phyloP scores from a whole-genome alignment of 2,797 vertebrate species.

The Clarias platycephalus region DNA sequence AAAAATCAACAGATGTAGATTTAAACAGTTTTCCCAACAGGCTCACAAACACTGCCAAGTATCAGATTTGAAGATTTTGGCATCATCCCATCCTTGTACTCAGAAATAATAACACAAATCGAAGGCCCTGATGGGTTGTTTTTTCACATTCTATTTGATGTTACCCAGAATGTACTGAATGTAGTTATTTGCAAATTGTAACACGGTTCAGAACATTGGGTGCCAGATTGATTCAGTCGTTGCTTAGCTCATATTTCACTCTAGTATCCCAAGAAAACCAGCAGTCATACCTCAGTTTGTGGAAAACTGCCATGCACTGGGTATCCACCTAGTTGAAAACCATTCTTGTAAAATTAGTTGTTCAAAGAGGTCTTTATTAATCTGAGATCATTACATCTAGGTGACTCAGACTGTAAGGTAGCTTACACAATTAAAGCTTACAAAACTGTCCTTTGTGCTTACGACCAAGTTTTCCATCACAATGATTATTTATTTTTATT shows the following conservation, averaged over 20 bases:
- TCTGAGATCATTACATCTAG: slow-evolving; percentile 10
- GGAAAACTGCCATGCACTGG: slow-evolving; percentile 1
- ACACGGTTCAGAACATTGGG: slow-evolving; percentile 10
- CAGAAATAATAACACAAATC: slow-evolving; percentile 11
- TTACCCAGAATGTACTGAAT: slow-evolving; percentile 30
- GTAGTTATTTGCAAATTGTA: slow-evolving; percentile 13
- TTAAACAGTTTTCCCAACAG: slow-evolving; percentile 5
- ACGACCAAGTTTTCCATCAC: slow-evolving; percentile 29
- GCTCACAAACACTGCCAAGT: slow-evolving; percentile 38
- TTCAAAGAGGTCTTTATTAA: slow-evolving; percentile 12
- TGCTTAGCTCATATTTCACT: slow-evolving; percentile 1
- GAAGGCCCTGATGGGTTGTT: slow-evolving; percentile 18
- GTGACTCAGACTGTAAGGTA: slow-evolving; percentile 4
- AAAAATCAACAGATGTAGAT: slow-evolving; percentile 11
- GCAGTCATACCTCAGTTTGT: slow-evolving; percentile 19
- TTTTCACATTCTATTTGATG: slow-evolving; percentile 5
- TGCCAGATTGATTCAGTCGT: slow-evolving; percentile 29
- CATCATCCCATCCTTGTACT: background rate
- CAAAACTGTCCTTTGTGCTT: background rate
- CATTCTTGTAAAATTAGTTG: slow-evolving; percentile 17
- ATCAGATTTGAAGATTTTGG: slow-evolving; percentile 44
- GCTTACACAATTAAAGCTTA: background rate
- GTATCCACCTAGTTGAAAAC: slow-evolving; percentile 25
- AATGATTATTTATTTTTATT: slow-evolving; percentile 16
- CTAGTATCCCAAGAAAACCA: slow-evolving; percentile 21